phyloP scores from a whole-genome alignment of 2,113 vertebrate species.

The Tragulus kanchil region DNA sequence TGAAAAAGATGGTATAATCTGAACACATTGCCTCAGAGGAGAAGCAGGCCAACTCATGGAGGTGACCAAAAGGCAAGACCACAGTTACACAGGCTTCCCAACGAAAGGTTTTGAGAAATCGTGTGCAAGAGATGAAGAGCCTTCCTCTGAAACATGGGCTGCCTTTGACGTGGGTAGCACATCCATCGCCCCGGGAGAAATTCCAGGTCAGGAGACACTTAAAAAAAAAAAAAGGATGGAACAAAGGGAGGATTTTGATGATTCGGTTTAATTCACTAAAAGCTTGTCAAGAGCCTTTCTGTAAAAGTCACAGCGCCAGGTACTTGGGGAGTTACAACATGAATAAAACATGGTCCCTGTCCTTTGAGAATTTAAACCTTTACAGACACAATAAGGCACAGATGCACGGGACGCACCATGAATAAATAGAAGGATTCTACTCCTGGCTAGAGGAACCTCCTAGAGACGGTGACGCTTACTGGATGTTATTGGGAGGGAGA shows the following conservation, averaged over 20 bases:
- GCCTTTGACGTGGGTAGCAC: background rate
- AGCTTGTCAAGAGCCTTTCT: background rate
- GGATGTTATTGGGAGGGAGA: too few species aligned
- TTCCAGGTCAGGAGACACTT: background rate
- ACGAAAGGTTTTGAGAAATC: background rate
- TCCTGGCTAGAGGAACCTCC: background rate
- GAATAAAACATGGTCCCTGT: background rate
- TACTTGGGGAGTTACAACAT: background rate
- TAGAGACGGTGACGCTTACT: background rate
- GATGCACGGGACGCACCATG: background rate
- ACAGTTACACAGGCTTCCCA: rapidly evolving
- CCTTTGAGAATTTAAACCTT: background rate
- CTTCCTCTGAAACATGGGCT: background rate
- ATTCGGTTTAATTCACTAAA: background rate
- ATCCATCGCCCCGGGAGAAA: background rate
- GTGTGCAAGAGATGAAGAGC: rapidly evolving
- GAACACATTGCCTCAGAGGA: background rate
- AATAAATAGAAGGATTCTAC: background rate
- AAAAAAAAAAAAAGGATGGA: background rate
- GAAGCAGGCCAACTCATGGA: background rate
- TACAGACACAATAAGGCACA: background rate
- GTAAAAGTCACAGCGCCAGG: background rate
- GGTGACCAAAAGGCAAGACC: background rate
- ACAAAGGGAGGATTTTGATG: background rate
- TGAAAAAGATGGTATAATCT: background rate